Base-by-base conservation (phyloP, 2,888 invertebrate species). In the Eubasilissa splendida region DNA sequence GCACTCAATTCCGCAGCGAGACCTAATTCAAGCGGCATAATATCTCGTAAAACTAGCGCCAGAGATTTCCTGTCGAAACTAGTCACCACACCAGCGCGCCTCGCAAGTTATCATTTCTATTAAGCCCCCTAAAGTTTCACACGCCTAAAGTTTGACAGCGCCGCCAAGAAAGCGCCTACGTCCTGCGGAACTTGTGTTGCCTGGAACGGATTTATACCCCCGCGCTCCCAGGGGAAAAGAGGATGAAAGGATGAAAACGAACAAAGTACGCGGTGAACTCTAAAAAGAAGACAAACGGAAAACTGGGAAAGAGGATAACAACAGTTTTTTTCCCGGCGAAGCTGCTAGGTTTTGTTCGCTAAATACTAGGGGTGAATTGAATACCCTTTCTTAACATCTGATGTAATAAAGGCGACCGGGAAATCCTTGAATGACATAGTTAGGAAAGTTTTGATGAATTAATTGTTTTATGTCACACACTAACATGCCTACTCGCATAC, bases 161-260 rank as follows among this genome's bases (percentile, higher is more conserved):
- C 31, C 12, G 63, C 63, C 63, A 63, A 63, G 63, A 63, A 63
- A 63, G 42, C 63, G 63, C 12, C 63, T 11, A 31, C 33, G 63
- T 63, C 63, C 63, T 63, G 33, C 33, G 63, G 63, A 63, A 63
- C 63, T 63, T 11, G 63, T 5, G 63, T 63, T 33, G 31, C 63
- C 63, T 63, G 63, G 12, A 63, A 63, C 12, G 63, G 33, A 63
- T 63, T 63, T 63, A 63, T 63, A 33, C 9, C 63, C 33, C 63
- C 12, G 12, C 31, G 12, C 63, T 22, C 63, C 33, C 63, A 11
- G 11, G 33, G 42, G 42, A 33, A 12, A 3, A n/a, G 63, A 33
- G 63, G 33, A 33, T 33, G 33, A 63, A 63, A 63, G 63, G 63
- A 33, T 33, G 12, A 12, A 31, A 63, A 63, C 12, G 33, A 63